Evolutionary conservation across 2,797 vertebrate genomes (phyloP).

Genomic region (Anabas testudineus): DNA sequence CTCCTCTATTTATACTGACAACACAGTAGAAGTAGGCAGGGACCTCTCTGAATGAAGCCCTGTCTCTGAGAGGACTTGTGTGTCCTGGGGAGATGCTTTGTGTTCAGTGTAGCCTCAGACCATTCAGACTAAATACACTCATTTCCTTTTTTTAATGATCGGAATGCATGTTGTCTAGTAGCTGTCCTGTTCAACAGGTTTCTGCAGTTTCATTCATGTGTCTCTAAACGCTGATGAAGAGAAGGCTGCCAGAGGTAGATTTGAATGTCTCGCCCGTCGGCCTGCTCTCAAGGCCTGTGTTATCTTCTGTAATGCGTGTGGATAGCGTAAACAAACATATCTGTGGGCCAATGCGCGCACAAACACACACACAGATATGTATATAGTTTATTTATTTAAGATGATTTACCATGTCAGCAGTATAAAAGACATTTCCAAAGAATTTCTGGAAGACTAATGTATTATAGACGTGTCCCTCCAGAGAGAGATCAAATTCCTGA

Average conservation of each 20-base stretch:
- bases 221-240: slow-evolving; percentile 11
- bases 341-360: background rate
- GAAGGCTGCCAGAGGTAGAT: slow-evolving; percentile 11
- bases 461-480: too few species aligned
- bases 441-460: too few species aligned
- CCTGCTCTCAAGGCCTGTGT: too few species aligned
- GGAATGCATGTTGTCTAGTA: slow-evolving; percentile 18
- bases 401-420: too few species aligned
- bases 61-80: background rate
- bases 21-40: too few species aligned
- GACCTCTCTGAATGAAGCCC: background rate
- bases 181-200: slow-evolving; percentile 65
- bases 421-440: too few species aligned
- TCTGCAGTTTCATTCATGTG: slow-evolving; percentile 26
- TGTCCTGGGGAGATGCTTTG: background rate
- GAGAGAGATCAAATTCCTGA: too few species aligned
- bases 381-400: too few species aligned
- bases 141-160: background rate
- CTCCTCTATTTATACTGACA: background rate
- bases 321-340: background rate
- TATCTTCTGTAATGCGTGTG: too few species aligned
- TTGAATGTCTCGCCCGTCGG: background rate
- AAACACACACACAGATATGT: too few species aligned
- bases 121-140: background rate
- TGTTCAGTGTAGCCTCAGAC: background rate